These are phyloP conservation scores for Corythaeola cristata DNA, from an alignment of 2,113 vertebrate genomes.

Conservation along the genomic window DNA sequence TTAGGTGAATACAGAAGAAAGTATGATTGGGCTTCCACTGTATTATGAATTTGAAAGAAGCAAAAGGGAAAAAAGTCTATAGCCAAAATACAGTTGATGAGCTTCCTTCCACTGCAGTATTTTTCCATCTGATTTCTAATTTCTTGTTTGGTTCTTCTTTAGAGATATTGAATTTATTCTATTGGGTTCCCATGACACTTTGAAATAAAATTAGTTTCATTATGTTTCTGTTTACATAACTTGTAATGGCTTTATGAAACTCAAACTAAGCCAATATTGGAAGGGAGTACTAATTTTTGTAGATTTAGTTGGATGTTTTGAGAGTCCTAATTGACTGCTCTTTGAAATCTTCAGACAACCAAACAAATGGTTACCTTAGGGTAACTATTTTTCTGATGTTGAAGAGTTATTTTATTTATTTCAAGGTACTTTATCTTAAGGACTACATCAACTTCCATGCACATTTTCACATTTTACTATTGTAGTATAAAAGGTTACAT, in stretches of 20 bases:
- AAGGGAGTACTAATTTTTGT: background rate
- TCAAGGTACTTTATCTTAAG: background rate
- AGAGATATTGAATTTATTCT: background rate
- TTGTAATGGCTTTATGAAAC: background rate
- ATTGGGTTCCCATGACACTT: background rate
- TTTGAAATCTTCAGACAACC: background rate
- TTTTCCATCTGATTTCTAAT: background rate
- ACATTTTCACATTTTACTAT: background rate
- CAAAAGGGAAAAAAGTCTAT: background rate
- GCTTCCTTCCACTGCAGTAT: background rate
- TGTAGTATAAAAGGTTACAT: background rate
- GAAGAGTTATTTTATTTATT: background rate
- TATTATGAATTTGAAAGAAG: background rate
- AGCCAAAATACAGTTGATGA: background rate
- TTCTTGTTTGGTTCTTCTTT: background rate
- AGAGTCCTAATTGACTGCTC: background rate
- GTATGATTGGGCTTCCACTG: background rate
- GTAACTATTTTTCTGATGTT: background rate
- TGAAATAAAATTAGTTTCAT: background rate
- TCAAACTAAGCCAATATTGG: background rate
- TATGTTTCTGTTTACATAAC: background rate
- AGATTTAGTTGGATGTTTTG: background rate
- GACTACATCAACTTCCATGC: fast-evolving
- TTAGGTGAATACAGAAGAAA: background rate
- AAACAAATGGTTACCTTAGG: background rate